These are phyloP conservation scores for Megathymus violae DNA, from an alignment of 1,140 invertebrate species.

Conservation along the genomic window DNA sequence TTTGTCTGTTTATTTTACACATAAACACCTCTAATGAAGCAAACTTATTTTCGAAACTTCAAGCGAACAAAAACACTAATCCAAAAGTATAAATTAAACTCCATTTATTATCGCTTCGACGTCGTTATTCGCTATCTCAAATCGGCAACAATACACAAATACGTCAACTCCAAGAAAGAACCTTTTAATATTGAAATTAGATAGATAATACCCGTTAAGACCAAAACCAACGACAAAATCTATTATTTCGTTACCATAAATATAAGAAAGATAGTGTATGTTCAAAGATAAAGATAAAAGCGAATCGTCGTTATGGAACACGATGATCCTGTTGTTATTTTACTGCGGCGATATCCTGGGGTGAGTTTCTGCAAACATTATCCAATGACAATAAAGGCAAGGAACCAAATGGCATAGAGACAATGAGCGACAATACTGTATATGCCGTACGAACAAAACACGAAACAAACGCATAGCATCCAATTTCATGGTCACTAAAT, in stretches of 20 bases:
- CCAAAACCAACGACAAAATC: slow-evolving; percentile 12
- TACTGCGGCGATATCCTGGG: slow-evolving; percentile 48
- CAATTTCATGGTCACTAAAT: slow-evolving; percentile 80
- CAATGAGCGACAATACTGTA: slow-evolving; percentile 57
- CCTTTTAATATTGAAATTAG: slow-evolving; percentile 21
- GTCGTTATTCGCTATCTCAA: background rate
- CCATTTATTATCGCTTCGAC: no score
- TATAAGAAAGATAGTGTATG: slow-evolving; percentile 36
- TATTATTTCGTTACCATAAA: slow-evolving; percentile 48
- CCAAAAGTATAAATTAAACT: no score
- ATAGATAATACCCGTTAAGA: slow-evolving; percentile 12
- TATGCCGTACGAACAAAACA: slow-evolving; percentile 48
- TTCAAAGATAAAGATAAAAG: slow-evolving; percentile 67
- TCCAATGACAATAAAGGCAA: slow-evolving; percentile 35
- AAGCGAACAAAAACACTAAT: no score
- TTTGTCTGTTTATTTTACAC: no score
- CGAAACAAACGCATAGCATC: slow-evolving; percentile 49
- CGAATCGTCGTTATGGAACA: slow-evolving; percentile 60
- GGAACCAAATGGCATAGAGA: slow-evolving; percentile 56
- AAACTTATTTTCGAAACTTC: no score
- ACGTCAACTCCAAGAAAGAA: slow-evolving; percentile 12
- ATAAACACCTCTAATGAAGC: no score
- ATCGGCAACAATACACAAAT: background rate
- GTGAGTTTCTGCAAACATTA: slow-evolving; percentile 40
- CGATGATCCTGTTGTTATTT: slow-evolving; percentile 52